Conservation (phyloP, 2,888 invertebrate species). For the Nebria salina region DNA sequence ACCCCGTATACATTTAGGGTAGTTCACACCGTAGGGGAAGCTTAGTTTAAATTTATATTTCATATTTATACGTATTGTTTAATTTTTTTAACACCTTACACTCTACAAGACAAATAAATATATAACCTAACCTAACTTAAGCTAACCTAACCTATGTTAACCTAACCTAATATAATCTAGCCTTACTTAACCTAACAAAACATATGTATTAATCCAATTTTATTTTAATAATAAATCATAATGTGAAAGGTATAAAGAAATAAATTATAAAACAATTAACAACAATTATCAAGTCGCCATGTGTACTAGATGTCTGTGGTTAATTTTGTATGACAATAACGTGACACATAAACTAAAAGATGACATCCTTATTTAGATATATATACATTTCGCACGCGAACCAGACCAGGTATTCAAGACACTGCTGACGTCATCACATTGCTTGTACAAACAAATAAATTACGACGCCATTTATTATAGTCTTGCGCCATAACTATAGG, state of each 20-base stretch:
- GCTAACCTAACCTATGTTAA: too few species aligned
- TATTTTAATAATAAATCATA: background rate
- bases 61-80: background rate
- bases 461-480: constrained; percentile 8
- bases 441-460: constrained; percentile 16
- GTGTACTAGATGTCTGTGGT: background rate
- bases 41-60: too few species aligned
- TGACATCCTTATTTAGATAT: constrained; percentile 27
- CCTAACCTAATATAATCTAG: too few species aligned
- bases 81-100: background rate
- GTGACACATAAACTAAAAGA: constrained; percentile 3
- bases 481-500: background rate
- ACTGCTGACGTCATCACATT: constrained; percentile 16
- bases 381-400: constrained; percentile 23
- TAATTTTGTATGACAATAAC: background rate
- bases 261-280: background rate
- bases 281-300: background rate
- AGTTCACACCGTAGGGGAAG: background rate
- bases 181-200: too few species aligned
- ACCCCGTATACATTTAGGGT: background rate
- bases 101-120: too few species aligned
- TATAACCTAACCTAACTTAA: too few species aligned
- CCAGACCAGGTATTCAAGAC: constrained; percentile 15
- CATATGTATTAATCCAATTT: too few species aligned
- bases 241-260: background rate